These are phyloP conservation scores for Nephrotoma guestfalica DNA, from an alignment of 2,888 invertebrate species.

Conservation along the genomic window DNA sequence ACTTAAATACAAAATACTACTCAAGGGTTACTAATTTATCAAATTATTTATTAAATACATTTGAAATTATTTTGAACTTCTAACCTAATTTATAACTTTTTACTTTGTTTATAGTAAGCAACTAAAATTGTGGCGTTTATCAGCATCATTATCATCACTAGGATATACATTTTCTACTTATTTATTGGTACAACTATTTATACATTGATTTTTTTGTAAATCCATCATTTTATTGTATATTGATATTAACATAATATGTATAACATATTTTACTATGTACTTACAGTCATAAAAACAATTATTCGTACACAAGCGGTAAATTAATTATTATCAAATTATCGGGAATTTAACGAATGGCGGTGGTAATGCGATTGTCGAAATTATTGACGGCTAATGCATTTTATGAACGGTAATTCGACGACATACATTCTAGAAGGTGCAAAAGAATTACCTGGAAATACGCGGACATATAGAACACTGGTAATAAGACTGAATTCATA, in stretches of 20 bases:
- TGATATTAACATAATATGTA: not conserved
- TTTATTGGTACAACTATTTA: not conserved
- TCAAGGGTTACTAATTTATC: not conserved
- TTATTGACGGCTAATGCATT: no score
- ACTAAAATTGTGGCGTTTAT: not conserved
- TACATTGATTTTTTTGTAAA: not conserved
- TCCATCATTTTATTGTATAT: not conserved
- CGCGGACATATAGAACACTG: not conserved
- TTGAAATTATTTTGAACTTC: not conserved
- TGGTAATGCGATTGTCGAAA: no score
- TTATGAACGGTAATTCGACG: no score
- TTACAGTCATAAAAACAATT: not conserved
- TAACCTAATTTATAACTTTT: not conserved
- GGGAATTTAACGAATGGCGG: not conserved
- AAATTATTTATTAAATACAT: not conserved
- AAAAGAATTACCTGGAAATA: not conserved
- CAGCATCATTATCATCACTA: not conserved
- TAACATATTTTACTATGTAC: not conserved
- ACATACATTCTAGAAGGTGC: no score
- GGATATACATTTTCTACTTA: not conserved
- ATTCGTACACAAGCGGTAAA: not conserved
- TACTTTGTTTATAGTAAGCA: not conserved
- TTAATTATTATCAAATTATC: not conserved
- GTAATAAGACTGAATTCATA: not conserved
- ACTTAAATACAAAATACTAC: not conserved